These are phyloP conservation scores for Oxygymnocypris stewartii DNA, from an alignment of 2,113 vertebrate genomes.

Conservation along the genomic window DNA sequence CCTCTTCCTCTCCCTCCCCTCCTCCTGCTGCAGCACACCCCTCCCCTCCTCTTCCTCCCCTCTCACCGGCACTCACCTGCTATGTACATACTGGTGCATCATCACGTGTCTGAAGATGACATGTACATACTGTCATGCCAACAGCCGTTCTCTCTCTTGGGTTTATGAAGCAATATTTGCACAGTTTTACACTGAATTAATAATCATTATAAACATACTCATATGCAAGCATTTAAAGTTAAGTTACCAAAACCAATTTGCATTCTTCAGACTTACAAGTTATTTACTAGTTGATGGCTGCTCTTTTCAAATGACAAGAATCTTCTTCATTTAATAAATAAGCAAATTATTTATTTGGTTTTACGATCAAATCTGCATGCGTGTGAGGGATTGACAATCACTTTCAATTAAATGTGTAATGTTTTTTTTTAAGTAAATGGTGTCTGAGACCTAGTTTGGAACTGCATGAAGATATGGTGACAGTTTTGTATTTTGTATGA, in stretches of 20 bases:
- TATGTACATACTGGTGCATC: neutral
- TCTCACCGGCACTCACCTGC: constrained; percentile 9
- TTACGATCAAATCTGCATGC: neutral
- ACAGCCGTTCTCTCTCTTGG: constrained; percentile 26
- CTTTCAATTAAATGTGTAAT: too few relatives aligned
- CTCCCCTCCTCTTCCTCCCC: neutral
- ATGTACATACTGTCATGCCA: constrained; percentile 33
- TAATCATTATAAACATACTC: neutral
- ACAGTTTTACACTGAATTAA: neutral
- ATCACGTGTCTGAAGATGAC: constrained; percentile 67
- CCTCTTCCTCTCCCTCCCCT: constrained; percentile 9
- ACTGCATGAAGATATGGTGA: neutral
- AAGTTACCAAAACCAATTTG: neutral
- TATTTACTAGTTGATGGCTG: neutral
- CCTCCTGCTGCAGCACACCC: constrained; percentile 23
- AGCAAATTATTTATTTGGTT: neutral
- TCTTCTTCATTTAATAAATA: neutral
- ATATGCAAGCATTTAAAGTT: neutral
- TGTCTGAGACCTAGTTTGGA: neutral
- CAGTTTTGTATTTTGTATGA: neutral
- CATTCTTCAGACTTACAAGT: too few relatives aligned
- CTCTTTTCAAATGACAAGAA: neutral
- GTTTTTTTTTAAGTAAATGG: neutral
- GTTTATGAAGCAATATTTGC: neutral
- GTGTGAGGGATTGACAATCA: too few relatives aligned